Evolutionary conservation across 2,888 invertebrate genomes (phyloP).

Genomic region (Melanostoma scalare): DNA sequence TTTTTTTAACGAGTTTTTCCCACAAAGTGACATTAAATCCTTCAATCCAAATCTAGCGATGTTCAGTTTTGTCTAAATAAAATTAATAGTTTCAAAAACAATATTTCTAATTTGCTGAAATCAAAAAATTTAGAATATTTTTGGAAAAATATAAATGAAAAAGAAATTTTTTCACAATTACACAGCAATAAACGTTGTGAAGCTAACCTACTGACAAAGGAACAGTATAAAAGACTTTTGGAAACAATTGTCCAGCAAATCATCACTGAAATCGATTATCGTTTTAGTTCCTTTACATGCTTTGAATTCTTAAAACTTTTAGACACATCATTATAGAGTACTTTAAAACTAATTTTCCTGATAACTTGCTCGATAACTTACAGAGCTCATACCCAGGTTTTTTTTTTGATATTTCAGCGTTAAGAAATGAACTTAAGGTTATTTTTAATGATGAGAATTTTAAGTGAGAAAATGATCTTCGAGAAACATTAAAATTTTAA

Average conservation of each 20-base stretch:
- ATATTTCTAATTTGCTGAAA: not conserved
- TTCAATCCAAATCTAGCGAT: constrained; percentile 19
- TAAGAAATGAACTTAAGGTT: no score
- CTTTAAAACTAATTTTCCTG: not conserved
- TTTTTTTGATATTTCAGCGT: not conserved
- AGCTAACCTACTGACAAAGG: constrained; percentile 1
- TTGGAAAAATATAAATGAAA: no score
- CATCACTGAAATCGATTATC: not conserved
- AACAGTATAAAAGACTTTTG: not conserved
- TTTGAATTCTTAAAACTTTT: not conserved
- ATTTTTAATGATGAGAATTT: not conserved
- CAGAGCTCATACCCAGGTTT: constrained; percentile 6
- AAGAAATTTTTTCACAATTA: not conserved
- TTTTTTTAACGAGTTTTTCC: constrained; percentile 11
- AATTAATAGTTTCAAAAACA: constrained; percentile 8
- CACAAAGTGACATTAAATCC: constrained; percentile 25
- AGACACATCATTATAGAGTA: constrained; percentile 1
- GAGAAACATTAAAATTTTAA: no score
- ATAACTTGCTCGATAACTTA: not conserved
- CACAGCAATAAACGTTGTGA: not conserved
- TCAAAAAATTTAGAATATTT: no score
- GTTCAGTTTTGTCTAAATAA: constrained; percentile 22
- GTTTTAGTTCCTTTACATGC: no score
- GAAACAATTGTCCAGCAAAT: not conserved
- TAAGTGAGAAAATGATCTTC: not conserved